Evolutionary conservation across 2,113 vertebrate species (phyloP).

Genomic region (Lucifuga dentata): DNA sequence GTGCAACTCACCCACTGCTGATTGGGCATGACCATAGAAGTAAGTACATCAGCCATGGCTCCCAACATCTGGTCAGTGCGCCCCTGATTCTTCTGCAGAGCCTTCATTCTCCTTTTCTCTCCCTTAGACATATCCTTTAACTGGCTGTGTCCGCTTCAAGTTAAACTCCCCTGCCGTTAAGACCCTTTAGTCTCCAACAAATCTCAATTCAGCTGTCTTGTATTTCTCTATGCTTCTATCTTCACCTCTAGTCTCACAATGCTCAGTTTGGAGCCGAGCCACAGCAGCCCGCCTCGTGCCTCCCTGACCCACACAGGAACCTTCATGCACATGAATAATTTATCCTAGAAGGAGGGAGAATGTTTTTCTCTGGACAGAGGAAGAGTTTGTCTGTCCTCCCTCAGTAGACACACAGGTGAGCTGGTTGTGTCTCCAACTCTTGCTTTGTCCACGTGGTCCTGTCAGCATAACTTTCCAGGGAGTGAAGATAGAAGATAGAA

Average conservation of each 20-base stretch:
- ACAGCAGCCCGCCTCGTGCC: slow-evolving; percentile 37
- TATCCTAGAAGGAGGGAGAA: slow-evolving; percentile 59
- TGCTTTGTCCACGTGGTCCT: slow-evolving; percentile 37
- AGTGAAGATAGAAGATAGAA: slow-evolving; percentile 4
- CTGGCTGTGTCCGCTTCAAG: slow-evolving; percentile 1
- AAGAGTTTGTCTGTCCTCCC: slow-evolving; percentile 5
- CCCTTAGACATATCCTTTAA: not conserved
- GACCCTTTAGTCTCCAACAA: slow-evolving; percentile 4
- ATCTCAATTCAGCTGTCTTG: not conserved
- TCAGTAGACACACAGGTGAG: slow-evolving; percentile 44
- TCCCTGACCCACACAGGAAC: slow-evolving; percentile 64
- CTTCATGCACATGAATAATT: slow-evolving; percentile 63
- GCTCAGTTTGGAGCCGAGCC: slow-evolving; percentile 55
- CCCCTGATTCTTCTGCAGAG: slow-evolving; percentile 83
- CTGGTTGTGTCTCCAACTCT: slow-evolving; percentile 30
- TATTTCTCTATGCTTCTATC: not conserved
- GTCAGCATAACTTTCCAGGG: slow-evolving; percentile 17
- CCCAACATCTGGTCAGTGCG: slow-evolving; percentile 88
- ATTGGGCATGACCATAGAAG: slow-evolving; percentile 85
- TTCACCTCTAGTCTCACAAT: slow-evolving; percentile 22
- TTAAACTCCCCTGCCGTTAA: slow-evolving; percentile 15
- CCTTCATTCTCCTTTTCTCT: slow-evolving; percentile 80
- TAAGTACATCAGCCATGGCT: slow-evolving; percentile 87
- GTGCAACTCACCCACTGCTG: slow-evolving; percentile 84
- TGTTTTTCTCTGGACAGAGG: slow-evolving; percentile 43